phyloP scores from a whole-genome alignment of 2,113 vertebrate species.

The Indicator indicator region DNA sequence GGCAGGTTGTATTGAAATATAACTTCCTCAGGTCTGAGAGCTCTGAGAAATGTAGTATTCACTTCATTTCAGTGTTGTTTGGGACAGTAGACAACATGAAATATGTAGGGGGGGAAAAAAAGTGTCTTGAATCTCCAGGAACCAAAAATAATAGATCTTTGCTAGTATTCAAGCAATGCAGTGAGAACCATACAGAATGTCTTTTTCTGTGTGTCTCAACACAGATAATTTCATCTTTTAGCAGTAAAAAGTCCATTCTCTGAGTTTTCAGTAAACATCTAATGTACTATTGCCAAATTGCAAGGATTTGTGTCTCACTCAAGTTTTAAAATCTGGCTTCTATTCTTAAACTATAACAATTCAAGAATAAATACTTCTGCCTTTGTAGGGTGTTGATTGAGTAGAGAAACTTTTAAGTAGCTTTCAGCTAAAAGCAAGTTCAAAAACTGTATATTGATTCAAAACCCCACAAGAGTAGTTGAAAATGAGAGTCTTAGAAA shows the following conservation, averaged over 20 bases:
- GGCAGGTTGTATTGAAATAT: background rate
- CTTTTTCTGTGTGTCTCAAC: background rate
- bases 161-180: background rate
- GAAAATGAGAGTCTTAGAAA: slow-evolving; percentile 17
- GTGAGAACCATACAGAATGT: background rate
- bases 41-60: background rate
- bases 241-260: background rate
- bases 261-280: background rate
- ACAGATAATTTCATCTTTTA: background rate
- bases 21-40: background rate
- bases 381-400: slow-evolving; percentile 7
- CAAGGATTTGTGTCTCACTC: background rate
- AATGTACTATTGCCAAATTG: background rate
- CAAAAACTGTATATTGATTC: slow-evolving; percentile 45
- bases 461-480: slow-evolving; percentile 11
- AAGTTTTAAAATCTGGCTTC: slow-evolving; percentile 15
- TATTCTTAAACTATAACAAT: background rate
- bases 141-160: background rate
- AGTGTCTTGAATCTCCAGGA: background rate
- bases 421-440: slow-evolving; percentile 38
- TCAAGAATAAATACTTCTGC: slow-evolving; percentile 14
- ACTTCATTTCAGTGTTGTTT: background rate
- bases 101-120: background rate
- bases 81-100: background rate
- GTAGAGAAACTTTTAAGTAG: slow-evolving; percentile 13